Evolutionary conservation across 64 coral and sea anemone genomes (phyloP).

Genomic region (Stylophora pistillata): DNA sequence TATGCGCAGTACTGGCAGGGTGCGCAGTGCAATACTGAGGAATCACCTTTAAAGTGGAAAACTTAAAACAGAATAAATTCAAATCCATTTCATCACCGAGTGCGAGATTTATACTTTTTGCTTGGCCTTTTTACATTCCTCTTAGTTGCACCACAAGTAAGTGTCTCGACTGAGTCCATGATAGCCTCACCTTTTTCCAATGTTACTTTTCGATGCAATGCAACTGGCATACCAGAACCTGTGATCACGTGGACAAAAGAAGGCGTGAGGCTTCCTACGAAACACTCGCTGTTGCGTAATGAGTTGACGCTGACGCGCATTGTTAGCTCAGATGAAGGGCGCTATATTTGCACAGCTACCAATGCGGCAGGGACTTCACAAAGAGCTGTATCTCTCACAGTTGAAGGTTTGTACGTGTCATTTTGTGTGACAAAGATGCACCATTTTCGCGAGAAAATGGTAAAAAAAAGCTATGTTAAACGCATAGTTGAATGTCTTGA

Average conservation of each 20-base stretch:
- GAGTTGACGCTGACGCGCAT: slow-evolving; percentile 42
- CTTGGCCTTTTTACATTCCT: background rate
- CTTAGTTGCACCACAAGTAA: slow-evolving; percentile 63
- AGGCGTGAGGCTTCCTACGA: slow-evolving; percentile 38
- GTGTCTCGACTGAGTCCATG: slow-evolving; percentile 26
- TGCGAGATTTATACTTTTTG: no score
- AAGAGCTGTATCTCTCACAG: slow-evolving; percentile 29
- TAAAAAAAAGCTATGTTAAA: no score
- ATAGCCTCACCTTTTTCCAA: slow-evolving; percentile 49
- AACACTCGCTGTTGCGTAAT: slow-evolving; percentile 37
- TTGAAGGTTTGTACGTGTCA: slow-evolving; percentile 65
- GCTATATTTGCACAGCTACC: slow-evolving; percentile 69
- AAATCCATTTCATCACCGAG: no score
- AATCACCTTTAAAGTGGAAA: no score
- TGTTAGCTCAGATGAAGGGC: slow-evolving; percentile 57
- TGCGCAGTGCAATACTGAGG: no score
- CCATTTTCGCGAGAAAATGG: no score
- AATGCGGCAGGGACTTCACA: slow-evolving; percentile 62
- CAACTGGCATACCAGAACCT: slow-evolving; percentile 71
- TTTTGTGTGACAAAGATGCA: background rate
- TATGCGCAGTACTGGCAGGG: no score
- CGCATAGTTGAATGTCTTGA: no score
- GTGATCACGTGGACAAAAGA: slow-evolving; percentile 77
- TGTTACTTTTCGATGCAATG: slow-evolving; percentile 73
- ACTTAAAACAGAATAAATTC: no score